Percentiles rank a stretch among this genome's conserved stretches.
Evolutionary conservation across 2,888 invertebrate species (phyloP).

Genomic region (Spilarctia lutea): DNA sequence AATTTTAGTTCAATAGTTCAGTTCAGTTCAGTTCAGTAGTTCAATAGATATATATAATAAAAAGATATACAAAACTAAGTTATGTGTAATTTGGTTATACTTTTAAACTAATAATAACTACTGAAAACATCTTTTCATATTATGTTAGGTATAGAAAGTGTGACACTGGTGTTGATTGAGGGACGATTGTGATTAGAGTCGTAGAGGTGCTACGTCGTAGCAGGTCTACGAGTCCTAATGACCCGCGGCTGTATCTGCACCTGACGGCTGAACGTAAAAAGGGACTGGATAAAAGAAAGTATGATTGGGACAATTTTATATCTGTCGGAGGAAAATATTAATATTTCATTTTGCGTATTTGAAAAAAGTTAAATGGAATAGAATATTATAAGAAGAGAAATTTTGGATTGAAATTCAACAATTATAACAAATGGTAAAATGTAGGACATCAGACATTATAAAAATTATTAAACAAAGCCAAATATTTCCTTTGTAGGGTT

Average conservation of each 20-base stretch:
- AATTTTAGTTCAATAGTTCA: slow-evolving; percentile 27
- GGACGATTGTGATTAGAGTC: slow-evolving; percentile 60
- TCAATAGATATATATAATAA: no score
- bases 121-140: slow-evolving; percentile 35
- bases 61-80: slow-evolving; percentile 16
- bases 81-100: slow-evolving; percentile 1
- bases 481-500: neutral
- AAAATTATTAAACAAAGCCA: neutral
- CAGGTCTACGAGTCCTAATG: slow-evolving; percentile 67
- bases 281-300: slow-evolving; percentile 67
- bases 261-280: slow-evolving; percentile 71
- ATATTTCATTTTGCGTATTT: slow-evolving; percentile 37
- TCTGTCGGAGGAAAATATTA: slow-evolving; percentile 39
- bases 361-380: slow-evolving; percentile 2
- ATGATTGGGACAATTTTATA: slow-evolving; percentile 60
- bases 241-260: slow-evolving; percentile 71
- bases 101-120: slow-evolving; percentile 10
- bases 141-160: slow-evolving; percentile 37
- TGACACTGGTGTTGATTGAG: slow-evolving; percentile 61
- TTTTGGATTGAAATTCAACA: neutral
- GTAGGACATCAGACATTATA: neutral
- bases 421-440: neutral
- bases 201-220: slow-evolving; percentile 48
- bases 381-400: neutral
- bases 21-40: no score